phyloP scores from a whole-genome alignment of 2,113 vertebrate species.

The crab-eating macaque (Macaca fascicularis) region T2T-MFA8v1.1 NC_088379.1:22130501-22131000 shows the following conservation, averaged over 20 bases:
- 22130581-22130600: neutral
- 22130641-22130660: neutral
- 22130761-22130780: neutral
- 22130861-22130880: neutral
- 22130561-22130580: neutral
- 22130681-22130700: neutral
- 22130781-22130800: neutral
- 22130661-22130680: neutral
- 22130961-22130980: neutral
- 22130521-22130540: neutral
- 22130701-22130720: neutral
- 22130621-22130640: neutral
- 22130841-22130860: neutral
- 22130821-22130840: neutral
- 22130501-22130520: neutral
- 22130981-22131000: neutral
- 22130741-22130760: neutral
- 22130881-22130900: neutral
- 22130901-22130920: neutral
- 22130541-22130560: neutral
- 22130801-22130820: neutral
- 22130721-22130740: neutral
- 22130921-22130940: conserved; percentile 40
- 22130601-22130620: neutral
- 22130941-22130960: conserved; percentile 52